phyloP scores from a whole-genome alignment of 2,888 invertebrate species.

The Orchesella flavescens region DNA sequence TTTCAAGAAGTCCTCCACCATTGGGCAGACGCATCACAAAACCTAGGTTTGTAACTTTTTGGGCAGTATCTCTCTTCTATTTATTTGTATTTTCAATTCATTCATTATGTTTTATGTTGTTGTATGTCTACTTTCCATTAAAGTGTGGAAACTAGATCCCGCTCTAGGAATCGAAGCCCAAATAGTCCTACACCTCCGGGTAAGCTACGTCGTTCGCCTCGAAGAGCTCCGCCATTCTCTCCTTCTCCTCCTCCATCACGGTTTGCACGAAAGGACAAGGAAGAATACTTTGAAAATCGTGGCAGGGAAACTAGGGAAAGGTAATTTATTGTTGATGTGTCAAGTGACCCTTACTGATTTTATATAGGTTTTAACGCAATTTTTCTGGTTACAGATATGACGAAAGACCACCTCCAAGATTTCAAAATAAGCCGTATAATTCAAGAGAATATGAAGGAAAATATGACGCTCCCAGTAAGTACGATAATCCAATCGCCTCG shows the following conservation, averaged over 20 bases:
- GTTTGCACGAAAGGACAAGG: constrained; percentile 68
- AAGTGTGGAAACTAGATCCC: constrained; percentile 35
- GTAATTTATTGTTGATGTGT: not conserved
- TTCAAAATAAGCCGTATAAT: constrained; percentile 20
- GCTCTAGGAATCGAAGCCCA: constrained; percentile 63
- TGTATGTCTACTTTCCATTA: constrained; percentile 12
- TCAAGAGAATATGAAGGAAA: constrained; percentile 53
- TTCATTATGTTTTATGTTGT: not conserved
- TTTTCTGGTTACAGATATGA: constrained; percentile 50
- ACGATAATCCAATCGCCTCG: constrained; percentile 39
- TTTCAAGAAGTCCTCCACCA: constrained; percentile 75
- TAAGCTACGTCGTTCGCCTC: constrained; percentile 64
- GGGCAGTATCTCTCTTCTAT: not conserved
- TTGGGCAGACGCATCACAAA: constrained; percentile 44
- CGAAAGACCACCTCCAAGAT: constrained; percentile 45
- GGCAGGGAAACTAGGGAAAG: constrained; percentile 35
- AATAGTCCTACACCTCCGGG: constrained; percentile 47
- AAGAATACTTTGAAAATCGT: constrained; percentile 68
- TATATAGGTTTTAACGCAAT: not conserved
- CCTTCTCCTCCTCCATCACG: constrained; percentile 70
- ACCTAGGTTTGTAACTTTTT: constrained; percentile 25
- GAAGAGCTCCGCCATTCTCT: constrained; percentile 69
- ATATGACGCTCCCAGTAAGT: constrained; percentile 52
- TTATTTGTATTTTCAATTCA: not conserved
- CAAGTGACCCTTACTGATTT: not conserved